Conservation (phyloP, 2,113 vertebrate species). For the Cariama cristata region DNA sequence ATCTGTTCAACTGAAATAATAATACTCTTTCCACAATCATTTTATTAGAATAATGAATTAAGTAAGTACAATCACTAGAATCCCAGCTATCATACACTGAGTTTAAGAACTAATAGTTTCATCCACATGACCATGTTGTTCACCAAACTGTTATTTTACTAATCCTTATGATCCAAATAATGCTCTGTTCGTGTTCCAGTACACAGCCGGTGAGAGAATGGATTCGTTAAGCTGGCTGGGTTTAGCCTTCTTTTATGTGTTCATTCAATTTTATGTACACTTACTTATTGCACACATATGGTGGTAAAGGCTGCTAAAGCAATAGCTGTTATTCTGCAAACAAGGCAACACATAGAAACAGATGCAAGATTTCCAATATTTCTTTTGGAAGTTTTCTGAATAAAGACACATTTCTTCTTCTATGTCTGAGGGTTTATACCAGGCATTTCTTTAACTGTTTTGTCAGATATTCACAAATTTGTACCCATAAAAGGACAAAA, state of each 20-base stretch:
- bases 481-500: not conserved
- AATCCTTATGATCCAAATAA: constrained; percentile 63
- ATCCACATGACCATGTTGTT: constrained; percentile 33
- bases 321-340: constrained; percentile 39
- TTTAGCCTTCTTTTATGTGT: constrained; percentile 70
- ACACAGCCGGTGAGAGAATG: constrained; percentile 58
- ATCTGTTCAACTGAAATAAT: constrained; percentile 36
- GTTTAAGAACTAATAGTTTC: constrained; percentile 42
- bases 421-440: not conserved
- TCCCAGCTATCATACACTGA: not conserved
- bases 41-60: constrained; percentile 1
- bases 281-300: constrained; percentile 69
- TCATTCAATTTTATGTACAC: constrained; percentile 70
- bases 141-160: constrained; percentile 67
- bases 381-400: constrained; percentile 31
- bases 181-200: constrained; percentile 58
- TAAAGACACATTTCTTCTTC: not conserved
- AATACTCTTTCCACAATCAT: not conserved
- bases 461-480: not conserved
- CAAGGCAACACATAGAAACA: constrained; percentile 9
- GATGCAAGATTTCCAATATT: not conserved
- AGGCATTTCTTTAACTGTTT: not conserved
- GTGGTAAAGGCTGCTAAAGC: constrained; percentile 50
- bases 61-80: not conserved
- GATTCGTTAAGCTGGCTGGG: constrained; percentile 62